Percentiles rank a stretch among this genome's conserved stretches.
Evolutionary conservation across 2,113 vertebrate species (phyloP).

Genomic region (Corythaeola cristata): DNA sequence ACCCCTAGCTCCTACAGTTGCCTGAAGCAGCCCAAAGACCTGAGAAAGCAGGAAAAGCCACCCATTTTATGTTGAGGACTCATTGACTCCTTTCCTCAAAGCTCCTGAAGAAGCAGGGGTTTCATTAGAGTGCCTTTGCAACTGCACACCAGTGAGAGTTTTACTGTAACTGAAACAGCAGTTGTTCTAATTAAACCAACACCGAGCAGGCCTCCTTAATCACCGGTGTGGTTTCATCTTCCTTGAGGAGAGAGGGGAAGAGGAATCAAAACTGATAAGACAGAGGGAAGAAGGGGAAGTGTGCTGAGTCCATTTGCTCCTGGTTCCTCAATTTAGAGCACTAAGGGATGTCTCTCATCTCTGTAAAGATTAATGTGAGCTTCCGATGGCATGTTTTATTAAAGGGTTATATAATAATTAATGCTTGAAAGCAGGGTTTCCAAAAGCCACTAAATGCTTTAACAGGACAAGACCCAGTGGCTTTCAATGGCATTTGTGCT

Average conservation of each 20-base stretch:
- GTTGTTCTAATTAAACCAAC: constrained; percentile 40
- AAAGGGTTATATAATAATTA: constrained; percentile 32
- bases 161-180: neutral
- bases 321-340: neutral
- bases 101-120: neutral
- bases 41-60: neutral
- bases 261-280: neutral
- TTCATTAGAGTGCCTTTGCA: constrained; percentile 7
- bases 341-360: neutral
- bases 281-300: neutral
- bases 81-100: neutral
- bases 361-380: constrained; percentile 26
- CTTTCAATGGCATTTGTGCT: constrained; percentile 12
- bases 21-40: neutral
- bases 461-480: neutral
- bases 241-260: neutral
- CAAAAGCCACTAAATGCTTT: constrained; percentile 40
- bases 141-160: neutral
- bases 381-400: constrained; percentile 35
- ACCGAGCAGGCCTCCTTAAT: constrained; percentile 14
- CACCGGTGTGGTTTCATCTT: constrained; percentile 6
- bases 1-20: neutral
- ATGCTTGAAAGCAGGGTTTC: constrained; percentile 16
- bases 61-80: neutral
- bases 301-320: neutral